Base-by-base conservation (phyloP, 1,140 invertebrate species). In the Drosophila santomea region DNA sequence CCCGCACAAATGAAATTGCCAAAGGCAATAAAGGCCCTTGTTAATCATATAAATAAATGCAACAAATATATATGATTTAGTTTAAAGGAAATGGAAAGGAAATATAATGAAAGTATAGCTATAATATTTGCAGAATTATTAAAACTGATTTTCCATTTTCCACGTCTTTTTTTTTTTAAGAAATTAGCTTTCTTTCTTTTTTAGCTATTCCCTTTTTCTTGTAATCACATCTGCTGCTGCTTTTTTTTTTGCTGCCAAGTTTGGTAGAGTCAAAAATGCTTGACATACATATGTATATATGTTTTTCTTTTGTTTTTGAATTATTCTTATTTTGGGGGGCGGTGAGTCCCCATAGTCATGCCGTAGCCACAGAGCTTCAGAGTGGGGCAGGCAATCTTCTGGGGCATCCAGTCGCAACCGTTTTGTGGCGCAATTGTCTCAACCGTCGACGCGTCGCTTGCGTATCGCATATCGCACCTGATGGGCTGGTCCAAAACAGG, bases 401-500 rank as follows among this genome's bases (percentile, higher is more conserved):
- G 73, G 84, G 84, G 72, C 84, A 82, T 74, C 84, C 84, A 88
- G 80, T 89, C 84, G 83, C 80, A 89, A 88, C 83, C 61, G 59
- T 50, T 77, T 67, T 64, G 83, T 86, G 83, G 74, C 83, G 82
- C 83, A 86, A 86, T 88, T 88, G 82, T 86, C 82, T 86, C 69
- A 62, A 60, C 50, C 63, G 68, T 66, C 67, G 67, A 71, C 74
- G 62, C 61, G 72, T 67, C 69, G 62, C 47, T 62, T 82, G 88
- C 88, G 86, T 91, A 91, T 91, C 88, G 84, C 88, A 91, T 91
- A 91, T 89, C 88, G 89, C 88, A 91, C 83, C 88, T 84, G 88
- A 88, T 88, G 71, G 66, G 73, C 50, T 75, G 74, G 69, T 59
- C 36, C 55, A 57, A 62, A 57, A 57, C 55, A 62, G 25, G 5